Conservation (phyloP, 2,888 invertebrate genomes). For the Trichopria drosophilae region DNA sequence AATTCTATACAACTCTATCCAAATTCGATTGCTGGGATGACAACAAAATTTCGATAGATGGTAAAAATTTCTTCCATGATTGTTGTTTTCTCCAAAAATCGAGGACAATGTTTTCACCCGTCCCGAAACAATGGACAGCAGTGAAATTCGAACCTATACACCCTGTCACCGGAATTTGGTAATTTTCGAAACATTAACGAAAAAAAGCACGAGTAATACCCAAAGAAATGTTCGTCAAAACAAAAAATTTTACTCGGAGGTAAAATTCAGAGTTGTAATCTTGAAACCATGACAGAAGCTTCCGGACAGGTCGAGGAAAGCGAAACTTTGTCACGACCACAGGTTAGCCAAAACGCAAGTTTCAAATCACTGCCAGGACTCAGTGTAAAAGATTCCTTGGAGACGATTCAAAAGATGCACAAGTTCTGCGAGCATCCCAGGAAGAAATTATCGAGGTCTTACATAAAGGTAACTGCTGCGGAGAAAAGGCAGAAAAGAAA, state of each 20-base stretch:
- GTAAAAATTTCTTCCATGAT: too few relatives aligned
- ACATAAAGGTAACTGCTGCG: conserved; percentile 10
- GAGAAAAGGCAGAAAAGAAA: conserved; percentile 12
- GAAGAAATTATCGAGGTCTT: conserved; percentile 14
- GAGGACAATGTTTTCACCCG: too few relatives aligned
- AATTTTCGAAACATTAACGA: too few relatives aligned
- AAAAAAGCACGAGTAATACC: neutral
- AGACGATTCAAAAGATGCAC: conserved; percentile 27
- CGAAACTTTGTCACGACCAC: neutral
- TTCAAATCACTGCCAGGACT: conserved; percentile 33
- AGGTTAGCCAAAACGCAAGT: conserved; percentile 7
- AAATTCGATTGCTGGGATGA: too few relatives aligned
- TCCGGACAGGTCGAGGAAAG: neutral
- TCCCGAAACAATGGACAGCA: too few relatives aligned
- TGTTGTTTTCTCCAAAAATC: too few relatives aligned
- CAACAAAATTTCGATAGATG: too few relatives aligned
- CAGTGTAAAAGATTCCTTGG: conserved; percentile 29
- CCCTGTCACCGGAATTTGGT: too few relatives aligned
- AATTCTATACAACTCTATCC: too few relatives aligned
- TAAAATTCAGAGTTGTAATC: too few relatives aligned
- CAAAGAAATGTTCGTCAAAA: neutral
- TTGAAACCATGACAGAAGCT: too few relatives aligned
- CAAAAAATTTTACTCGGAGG: neutral
- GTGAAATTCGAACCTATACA: too few relatives aligned
- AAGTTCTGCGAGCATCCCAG: conserved; percentile 8